phyloP scores from a whole-genome alignment of 2,888 invertebrate species.

The Autographa pulchrina region DNA sequence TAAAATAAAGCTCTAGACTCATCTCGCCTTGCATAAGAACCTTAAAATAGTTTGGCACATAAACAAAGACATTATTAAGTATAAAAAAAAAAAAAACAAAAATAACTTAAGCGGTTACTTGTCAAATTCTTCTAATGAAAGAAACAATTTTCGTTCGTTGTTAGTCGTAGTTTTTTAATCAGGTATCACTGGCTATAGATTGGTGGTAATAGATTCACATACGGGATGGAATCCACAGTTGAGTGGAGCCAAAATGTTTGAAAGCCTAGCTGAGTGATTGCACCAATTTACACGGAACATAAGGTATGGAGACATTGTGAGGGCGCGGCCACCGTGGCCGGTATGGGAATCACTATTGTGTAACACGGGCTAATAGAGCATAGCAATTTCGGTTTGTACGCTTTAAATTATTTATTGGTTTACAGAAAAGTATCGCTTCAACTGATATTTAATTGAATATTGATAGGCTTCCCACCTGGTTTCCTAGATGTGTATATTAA shows the following conservation, averaged over 20 bases:
- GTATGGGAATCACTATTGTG: constrained; percentile 72
- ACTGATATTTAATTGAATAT: constrained; percentile 3
- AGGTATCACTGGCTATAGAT: too few relatives aligned
- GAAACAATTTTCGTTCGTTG: too few relatives aligned
- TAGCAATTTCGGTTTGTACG: constrained; percentile 52
- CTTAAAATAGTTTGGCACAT: too few relatives aligned
- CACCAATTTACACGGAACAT: constrained; percentile 80
- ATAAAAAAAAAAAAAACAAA: too few relatives aligned
- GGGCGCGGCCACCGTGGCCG: constrained; percentile 72
- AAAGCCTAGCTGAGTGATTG: constrained; percentile 70
- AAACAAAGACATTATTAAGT: too few relatives aligned
- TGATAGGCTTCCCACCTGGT: neutral
- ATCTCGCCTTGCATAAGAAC: too few relatives aligned
- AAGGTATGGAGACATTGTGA: constrained; percentile 73
- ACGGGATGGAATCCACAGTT: constrained; percentile 52
- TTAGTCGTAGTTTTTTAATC: too few relatives aligned
- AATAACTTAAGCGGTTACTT: too few relatives aligned
- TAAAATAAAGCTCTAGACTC: too few relatives aligned
- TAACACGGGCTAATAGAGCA: constrained; percentile 58
- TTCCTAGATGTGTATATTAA: neutral
- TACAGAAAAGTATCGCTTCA: constrained; percentile 18
- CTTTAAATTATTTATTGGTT: constrained; percentile 34
- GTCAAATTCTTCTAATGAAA: too few relatives aligned
- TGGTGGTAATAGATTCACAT: constrained; percentile 14
- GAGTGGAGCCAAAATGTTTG: constrained; percentile 63